phyloP scores from a whole-genome alignment of 2,888 invertebrate genomes.

The Platerodrilus igneus region DNA sequence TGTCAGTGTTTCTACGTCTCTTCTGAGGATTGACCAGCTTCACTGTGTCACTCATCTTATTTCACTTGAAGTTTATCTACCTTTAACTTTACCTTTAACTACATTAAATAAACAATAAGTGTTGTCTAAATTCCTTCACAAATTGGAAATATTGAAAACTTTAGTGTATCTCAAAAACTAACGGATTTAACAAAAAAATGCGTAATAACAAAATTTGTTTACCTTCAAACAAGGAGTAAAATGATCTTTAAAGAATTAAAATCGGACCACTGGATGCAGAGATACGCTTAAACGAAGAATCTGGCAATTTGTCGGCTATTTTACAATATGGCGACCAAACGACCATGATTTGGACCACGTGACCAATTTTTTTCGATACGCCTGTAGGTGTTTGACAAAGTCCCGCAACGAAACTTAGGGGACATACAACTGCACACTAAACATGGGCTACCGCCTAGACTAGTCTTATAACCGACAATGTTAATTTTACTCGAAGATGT shows the following conservation, averaged over 20 bases:
- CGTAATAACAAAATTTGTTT: neutral
- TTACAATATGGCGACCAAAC: slow-evolving; percentile 2
- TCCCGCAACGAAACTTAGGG: slow-evolving; percentile 1
- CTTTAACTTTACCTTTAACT: neutral
- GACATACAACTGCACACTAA: neutral
- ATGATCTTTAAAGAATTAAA: slow-evolving; percentile 1
- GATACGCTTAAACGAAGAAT: too few species aligned
- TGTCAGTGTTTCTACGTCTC: neutral
- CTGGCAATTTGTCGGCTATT: too few species aligned
- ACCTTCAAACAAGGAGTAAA: slow-evolving; percentile 1
- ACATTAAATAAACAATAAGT: neutral
- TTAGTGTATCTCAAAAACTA: neutral
- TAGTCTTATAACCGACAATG: too few species aligned
- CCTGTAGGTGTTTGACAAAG: neutral
- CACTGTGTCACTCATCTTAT: slow-evolving; percentile 6
- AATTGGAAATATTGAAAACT: too few species aligned
- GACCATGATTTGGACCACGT: slow-evolving; percentile 3
- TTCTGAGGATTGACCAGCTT: slow-evolving; percentile 3
- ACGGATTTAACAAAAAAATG: neutral
- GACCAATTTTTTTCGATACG: slow-evolving; percentile 1
- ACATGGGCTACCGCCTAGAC: slow-evolving; percentile 4
- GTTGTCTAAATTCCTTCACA: neutral
- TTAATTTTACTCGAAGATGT: too few species aligned
- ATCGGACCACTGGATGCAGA: neutral
- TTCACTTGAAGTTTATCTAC: slow-evolving; percentile 3